Evolutionary conservation across 2,888 invertebrate species (phyloP).

Genomic region (Leptinotarsa rubiginosa): DNA sequence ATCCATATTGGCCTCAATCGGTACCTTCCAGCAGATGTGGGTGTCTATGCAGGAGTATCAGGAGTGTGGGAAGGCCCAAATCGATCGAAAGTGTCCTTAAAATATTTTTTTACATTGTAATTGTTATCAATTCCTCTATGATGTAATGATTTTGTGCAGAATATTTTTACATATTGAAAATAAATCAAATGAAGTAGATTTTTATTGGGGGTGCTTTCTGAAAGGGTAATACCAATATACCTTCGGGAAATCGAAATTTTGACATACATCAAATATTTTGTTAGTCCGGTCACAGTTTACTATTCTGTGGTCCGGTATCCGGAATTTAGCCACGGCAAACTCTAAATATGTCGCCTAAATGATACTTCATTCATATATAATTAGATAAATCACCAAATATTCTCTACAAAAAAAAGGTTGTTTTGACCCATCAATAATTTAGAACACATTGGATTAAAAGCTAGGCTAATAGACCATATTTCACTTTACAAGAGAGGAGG

Average conservation of each 20-base stretch:
- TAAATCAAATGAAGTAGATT: not conserved
- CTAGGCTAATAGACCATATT: no score
- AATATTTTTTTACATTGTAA: not conserved
- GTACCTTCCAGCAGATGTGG: conserved; percentile 99
- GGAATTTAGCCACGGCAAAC: no score
- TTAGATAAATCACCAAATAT: no score
- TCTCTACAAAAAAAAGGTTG: no score
- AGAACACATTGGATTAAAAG: no score
- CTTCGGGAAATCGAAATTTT: not conserved
- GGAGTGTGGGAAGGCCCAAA: conserved; percentile 95
- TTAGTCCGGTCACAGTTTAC: no score
- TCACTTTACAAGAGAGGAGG: no score
- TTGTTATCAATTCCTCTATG: conserved; percentile 9
- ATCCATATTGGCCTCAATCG: conserved; percentile 97
- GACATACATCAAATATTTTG: no score
- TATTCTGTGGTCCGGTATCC: no score
- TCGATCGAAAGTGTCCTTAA: conserved; percentile 94
- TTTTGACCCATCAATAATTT: no score
- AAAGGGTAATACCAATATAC: not conserved
- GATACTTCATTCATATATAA: no score
- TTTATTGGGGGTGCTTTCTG: not conserved
- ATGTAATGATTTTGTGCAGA: not conserved
- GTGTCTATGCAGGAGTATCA: conserved; percentile 99
- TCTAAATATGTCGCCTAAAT: no score
- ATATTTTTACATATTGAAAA: conserved; percentile 15